Percentiles rank a stretch among this genome's conserved stretches.
These are phyloP conservation scores for Yponomeuta cagnagella DNA, from an alignment of 2,888 invertebrate genomes.

Conservation along the genomic window DNA sequence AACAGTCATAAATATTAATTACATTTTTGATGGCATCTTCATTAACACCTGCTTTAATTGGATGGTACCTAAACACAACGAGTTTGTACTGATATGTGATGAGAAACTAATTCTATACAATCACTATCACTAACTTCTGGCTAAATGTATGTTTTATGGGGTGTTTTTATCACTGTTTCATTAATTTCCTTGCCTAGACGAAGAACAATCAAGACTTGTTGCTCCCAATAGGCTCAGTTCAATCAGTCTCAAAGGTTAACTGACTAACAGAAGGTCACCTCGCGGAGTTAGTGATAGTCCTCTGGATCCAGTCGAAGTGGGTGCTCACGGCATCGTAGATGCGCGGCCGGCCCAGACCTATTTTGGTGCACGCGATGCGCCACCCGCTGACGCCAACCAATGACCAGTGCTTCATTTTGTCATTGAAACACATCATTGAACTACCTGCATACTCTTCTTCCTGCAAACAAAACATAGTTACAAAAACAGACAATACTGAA, in stretches of 20 bases:
- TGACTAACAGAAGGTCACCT: conserved; percentile 40
- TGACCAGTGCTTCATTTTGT: conserved; percentile 84
- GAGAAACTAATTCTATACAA: neutral
- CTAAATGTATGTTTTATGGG: neutral
- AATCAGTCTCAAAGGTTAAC: conserved; percentile 16
- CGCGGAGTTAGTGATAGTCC: conserved; percentile 78
- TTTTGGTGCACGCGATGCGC: conserved; percentile 89
- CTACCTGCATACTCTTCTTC: conserved; percentile 93
- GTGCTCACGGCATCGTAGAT: conserved; percentile 89
- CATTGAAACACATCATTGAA: conserved; percentile 87
- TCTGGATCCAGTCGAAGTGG: conserved; percentile 89
- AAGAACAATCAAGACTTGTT: neutral
- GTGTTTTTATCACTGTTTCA: neutral
- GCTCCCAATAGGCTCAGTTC: conserved; percentile 1
- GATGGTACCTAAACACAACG: neutral
- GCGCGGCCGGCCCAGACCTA: conserved; percentile 84
- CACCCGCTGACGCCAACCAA: conserved; percentile 88
- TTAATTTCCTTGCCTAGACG: neutral
- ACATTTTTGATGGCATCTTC: conserved; percentile 10
- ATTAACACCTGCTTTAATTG: neutral
- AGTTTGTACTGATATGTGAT: conserved; percentile 7
- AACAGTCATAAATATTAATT: conserved; percentile 7
- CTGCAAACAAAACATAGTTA: conserved; percentile 52
- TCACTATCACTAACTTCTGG: neutral
- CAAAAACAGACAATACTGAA: too few species aligned